phyloP scores from a whole-genome alignment of 92 coral and sea anemone species.

The Scolanthus callimorphus region DNA sequence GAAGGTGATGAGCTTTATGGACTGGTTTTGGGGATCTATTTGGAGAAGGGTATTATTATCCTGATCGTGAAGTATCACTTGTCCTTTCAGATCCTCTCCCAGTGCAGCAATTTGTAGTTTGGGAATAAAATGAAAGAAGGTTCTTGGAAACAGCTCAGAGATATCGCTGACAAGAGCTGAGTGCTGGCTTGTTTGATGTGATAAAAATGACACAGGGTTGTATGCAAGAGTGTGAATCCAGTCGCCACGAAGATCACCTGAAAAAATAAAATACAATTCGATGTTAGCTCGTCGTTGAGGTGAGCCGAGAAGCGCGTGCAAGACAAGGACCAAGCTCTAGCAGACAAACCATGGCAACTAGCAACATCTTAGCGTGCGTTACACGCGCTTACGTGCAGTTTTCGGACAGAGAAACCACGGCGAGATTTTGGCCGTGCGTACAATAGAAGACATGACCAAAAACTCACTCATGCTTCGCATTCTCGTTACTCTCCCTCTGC shows the following conservation, averaged over 20 bases:
- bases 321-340: too few species aligned
- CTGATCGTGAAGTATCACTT: slow-evolving; percentile 79
- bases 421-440: too few species aligned
- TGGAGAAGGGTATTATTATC: slow-evolving; percentile 64
- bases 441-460: too few species aligned
- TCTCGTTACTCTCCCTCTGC: too few species aligned
- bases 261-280: too few species aligned
- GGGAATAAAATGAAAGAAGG: slow-evolving; percentile 59
- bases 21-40: slow-evolving; percentile 51
- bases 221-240: slow-evolving; percentile 88
- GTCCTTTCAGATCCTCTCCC: slow-evolving; percentile 72
- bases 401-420: too few species aligned
- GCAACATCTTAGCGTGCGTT: too few species aligned
- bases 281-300: too few species aligned
- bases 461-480: too few species aligned
- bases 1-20: slow-evolving; percentile 53
- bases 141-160: slow-evolving; percentile 70
- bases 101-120: slow-evolving; percentile 81
- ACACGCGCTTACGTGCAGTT: too few species aligned
- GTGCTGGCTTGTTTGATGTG: slow-evolving; percentile 85
- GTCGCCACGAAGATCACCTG: slow-evolving; percentile 86
- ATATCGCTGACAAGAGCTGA: slow-evolving; percentile 65
- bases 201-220: slow-evolving; percentile 81
- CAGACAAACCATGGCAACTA: too few species aligned
- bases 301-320: too few species aligned